Evolutionary conservation across 2,888 invertebrate genomes (phyloP).

Genomic region (Drosophila algonquin): DNA sequence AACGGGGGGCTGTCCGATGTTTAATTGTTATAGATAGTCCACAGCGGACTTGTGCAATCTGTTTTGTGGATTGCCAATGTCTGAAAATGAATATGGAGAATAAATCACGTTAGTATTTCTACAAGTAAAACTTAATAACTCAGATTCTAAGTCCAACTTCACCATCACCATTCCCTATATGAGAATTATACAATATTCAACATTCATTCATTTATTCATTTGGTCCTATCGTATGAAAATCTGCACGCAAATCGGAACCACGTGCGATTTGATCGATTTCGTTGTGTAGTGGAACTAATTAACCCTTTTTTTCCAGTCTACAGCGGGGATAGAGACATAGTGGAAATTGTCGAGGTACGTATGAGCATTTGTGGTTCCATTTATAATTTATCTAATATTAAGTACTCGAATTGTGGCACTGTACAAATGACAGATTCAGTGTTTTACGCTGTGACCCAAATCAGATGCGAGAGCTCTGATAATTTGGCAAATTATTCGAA

Average conservation of each 20-base stretch:
- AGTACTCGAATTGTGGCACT: not conserved
- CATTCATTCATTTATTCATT: too few relatives aligned
- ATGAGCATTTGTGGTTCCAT: too few relatives aligned
- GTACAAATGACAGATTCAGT: not conserved
- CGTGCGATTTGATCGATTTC: not conserved
- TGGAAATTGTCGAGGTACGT: too few relatives aligned
- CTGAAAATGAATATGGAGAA: constrained; percentile 13
- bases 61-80: constrained; percentile 29
- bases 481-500: constrained; percentile 25
- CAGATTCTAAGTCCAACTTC: not conserved
- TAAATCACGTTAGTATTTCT: constrained; percentile 2
- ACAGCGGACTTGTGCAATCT: constrained; percentile 26
- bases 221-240: not conserved
- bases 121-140: not conserved
- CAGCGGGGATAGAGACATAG: not conserved
- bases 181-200: too few relatives aligned
- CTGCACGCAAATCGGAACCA: not conserved
- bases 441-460: constrained; percentile 4
- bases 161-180: not conserved
- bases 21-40: constrained; percentile 58
- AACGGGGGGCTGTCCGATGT: constrained; percentile 11
- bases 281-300: not conserved
- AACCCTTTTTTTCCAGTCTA: not conserved
- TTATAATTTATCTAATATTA: too few relatives aligned
- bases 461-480: constrained; percentile 3